Percentiles rank a stretch among this genome's conserved stretches.
Conservation (phyloP, 2,888 invertebrate genomes). For the Drosophila quinaria region DNA sequence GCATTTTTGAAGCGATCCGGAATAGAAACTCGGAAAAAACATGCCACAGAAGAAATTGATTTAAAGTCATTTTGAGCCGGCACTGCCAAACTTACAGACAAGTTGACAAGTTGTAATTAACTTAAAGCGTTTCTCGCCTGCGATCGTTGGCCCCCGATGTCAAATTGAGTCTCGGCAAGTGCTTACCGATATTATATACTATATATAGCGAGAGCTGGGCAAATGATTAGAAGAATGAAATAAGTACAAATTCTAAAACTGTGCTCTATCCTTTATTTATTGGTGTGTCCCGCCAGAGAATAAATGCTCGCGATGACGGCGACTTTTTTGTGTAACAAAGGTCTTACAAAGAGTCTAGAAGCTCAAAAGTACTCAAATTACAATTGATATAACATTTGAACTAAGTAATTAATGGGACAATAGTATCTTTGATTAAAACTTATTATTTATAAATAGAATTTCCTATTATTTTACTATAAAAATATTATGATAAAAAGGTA, state of each 20-base stretch:
- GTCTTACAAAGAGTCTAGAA: neutral
- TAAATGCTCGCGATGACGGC: no score
- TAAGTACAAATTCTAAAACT: no score
- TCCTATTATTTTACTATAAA: slow-evolving; percentile 1
- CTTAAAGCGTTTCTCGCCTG: slow-evolving; percentile 76
- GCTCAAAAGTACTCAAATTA: neutral
- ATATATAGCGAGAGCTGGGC: no score
- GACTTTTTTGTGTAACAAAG: neutral
- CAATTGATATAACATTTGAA: neutral
- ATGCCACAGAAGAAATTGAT: slow-evolving; percentile 65
- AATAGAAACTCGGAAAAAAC: slow-evolving; percentile 47
- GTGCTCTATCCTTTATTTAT: neutral
- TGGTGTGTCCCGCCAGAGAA: neutral
- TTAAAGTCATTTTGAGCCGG: slow-evolving; percentile 69
- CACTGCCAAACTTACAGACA: slow-evolving; percentile 60
- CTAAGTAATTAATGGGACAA: neutral
- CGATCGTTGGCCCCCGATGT: slow-evolving; percentile 19
- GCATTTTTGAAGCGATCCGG: slow-evolving; percentile 64
- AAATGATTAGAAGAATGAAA: neutral
- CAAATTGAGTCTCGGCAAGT: slow-evolving; percentile 24
- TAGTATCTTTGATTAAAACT: neutral
- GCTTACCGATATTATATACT: neutral
- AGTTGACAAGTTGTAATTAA: slow-evolving; percentile 80
- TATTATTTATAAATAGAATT: neutral
- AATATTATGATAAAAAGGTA: slow-evolving; percentile 7